Evolutionary conservation across 2,888 invertebrate genomes (phyloP).

Genomic region (Baccha elongata): DNA sequence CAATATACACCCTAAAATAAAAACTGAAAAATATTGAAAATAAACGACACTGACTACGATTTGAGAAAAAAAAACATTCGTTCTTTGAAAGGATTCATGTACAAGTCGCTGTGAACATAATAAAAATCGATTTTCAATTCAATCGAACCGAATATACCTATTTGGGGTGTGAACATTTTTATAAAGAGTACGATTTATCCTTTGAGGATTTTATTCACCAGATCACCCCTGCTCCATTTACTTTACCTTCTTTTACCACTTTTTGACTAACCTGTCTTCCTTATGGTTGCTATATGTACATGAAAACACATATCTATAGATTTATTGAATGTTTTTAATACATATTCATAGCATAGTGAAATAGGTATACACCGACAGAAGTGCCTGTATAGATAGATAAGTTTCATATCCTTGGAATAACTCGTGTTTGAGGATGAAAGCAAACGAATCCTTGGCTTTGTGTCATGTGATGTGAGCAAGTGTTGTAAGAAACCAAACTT

Average conservation of each 20-base stretch:
- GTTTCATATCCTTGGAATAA: slow-evolving; percentile 62
- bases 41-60: not conserved
- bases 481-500: slow-evolving; percentile 57
- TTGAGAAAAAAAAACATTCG: slow-evolving; percentile 3
- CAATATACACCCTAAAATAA: not conserved
- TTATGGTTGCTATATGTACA: not conserved
- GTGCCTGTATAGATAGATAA: slow-evolving; percentile 34
- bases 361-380: not conserved
- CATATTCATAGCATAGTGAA: slow-evolving; percentile 41
- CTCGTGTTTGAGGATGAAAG: slow-evolving; percentile 31
- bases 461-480: not conserved
- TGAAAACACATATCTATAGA: slow-evolving; percentile 18
- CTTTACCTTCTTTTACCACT: not conserved
- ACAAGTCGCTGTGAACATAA: slow-evolving; percentile 66
- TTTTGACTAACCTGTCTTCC: not conserved
- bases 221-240: not conserved
- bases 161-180: slow-evolving; percentile 69
- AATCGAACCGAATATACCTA: slow-evolving; percentile 68
- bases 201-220: slow-evolving; percentile 58
- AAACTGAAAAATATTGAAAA: not conserved
- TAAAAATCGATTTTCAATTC: slow-evolving; percentile 73
- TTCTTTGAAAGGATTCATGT: slow-evolving; percentile 57
- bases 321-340: slow-evolving; percentile 66
- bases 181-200: slow-evolving; percentile 70
- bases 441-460: slow-evolving; percentile 44